These are phyloP conservation scores for Heteromurus nitidus DNA, from an alignment of 2,888 invertebrate genomes.

Conservation along the genomic window DNA sequence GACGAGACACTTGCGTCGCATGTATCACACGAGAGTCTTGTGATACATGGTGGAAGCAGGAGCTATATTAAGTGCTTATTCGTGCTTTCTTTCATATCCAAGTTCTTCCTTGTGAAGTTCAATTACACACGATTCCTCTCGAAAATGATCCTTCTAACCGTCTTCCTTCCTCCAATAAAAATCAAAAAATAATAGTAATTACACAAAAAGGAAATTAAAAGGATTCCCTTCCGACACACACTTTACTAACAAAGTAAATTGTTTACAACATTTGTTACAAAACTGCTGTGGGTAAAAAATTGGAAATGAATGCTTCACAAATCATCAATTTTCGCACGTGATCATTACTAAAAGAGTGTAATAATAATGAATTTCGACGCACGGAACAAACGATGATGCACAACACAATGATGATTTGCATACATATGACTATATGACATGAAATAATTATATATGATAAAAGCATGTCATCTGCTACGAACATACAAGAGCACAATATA, in stretches of 20 bases:
- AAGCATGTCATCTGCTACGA: neutral
- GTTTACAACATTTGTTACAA: neutral
- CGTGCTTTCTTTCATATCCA: no score
- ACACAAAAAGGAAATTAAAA: neutral
- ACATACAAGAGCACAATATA: no score
- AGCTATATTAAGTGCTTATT: no score
- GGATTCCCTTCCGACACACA: no score
- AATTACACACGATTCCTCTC: neutral
- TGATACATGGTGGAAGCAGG: no score
- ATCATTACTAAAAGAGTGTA: conserved; percentile 8
- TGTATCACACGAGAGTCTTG: no score
- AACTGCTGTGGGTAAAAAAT: neutral
- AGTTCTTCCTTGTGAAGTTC: no score
- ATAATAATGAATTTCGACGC: conserved; percentile 3
- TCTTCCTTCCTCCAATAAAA: neutral
- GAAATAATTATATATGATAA: neutral
- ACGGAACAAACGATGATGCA: neutral
- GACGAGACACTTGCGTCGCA: no score
- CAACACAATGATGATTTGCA: neutral
- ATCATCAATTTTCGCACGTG: conserved; percentile 41
- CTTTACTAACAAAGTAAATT: neutral
- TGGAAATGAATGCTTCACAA: conserved; percentile 3
- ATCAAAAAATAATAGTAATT: neutral
- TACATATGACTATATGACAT: neutral
- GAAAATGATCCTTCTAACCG: neutral